phyloP scores from a whole-genome alignment of 2,888 invertebrate species.

The Hymenopus coronatus region DNA sequence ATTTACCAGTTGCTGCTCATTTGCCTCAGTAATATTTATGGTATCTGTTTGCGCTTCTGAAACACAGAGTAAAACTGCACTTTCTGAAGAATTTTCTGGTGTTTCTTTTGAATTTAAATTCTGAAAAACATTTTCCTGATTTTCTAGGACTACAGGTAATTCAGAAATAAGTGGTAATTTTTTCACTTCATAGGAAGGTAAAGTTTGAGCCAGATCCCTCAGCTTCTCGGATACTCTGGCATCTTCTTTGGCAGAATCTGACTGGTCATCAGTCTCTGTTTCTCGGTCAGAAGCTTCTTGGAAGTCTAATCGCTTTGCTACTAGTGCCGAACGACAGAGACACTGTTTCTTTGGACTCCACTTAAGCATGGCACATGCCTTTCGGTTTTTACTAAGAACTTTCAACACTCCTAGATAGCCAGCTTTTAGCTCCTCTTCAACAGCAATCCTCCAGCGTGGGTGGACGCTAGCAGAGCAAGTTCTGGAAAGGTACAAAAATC shows the following conservation, averaged over 20 bases:
- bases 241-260: conserved; percentile 33
- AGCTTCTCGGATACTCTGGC: neutral
- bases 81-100: neutral
- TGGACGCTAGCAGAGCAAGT: conserved; percentile 39
- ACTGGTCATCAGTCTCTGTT: conserved; percentile 38
- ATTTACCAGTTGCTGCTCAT: neutral
- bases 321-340: conserved; percentile 39
- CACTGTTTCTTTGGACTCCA: conserved; percentile 72
- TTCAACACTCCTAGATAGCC: conserved; percentile 70
- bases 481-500: conserved; percentile 26
- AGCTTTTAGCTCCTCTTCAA: conserved; percentile 61
- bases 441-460: conserved; percentile 41
- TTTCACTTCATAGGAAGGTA: neutral
- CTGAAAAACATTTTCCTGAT: neutral
- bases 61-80: neutral
- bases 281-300: conserved; percentile 26
- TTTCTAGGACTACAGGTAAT: neutral
- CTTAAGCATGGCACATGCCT: conserved; percentile 70
- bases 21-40: neutral
- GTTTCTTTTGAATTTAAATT: neutral
- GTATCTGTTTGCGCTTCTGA: neutral
- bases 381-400: conserved; percentile 72
- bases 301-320: conserved; percentile 11
- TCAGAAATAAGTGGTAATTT: neutral
- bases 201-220: neutral